These are phyloP conservation scores for Noctua janthina DNA, from an alignment of 2,888 invertebrate species.

Conservation along the genomic window DNA sequence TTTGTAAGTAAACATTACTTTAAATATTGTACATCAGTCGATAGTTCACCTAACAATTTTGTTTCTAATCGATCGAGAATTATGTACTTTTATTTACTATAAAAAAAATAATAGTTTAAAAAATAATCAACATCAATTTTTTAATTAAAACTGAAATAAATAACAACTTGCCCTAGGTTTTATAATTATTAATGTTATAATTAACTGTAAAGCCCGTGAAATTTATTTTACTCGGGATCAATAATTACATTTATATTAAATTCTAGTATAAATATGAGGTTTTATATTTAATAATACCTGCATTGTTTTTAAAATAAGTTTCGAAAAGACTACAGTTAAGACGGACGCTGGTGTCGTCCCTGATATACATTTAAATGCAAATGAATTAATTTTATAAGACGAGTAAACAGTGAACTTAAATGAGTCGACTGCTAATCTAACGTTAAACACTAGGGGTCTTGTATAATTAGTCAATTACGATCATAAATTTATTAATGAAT, in stretches of 20 bases:
- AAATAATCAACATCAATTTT: slow-evolving; percentile 89
- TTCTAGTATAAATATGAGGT: slow-evolving; percentile 90
- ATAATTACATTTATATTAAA: slow-evolving; percentile 89
- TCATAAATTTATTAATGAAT: slow-evolving; percentile 87
- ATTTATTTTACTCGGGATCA: slow-evolving; percentile 86
- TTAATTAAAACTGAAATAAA: slow-evolving; percentile 91
- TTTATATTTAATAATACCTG: slow-evolving; percentile 90
- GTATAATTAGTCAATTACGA: slow-evolving; percentile 91
- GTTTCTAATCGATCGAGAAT: slow-evolving; percentile 89
- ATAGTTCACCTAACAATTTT: slow-evolving; percentile 89
- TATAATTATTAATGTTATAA: slow-evolving; percentile 90
- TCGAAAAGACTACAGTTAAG: slow-evolving; percentile 85
- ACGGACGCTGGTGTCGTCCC: slow-evolving; percentile 76
- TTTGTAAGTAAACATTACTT: slow-evolving; percentile 88
- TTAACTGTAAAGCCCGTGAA: slow-evolving; percentile 90
- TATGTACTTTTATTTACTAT: slow-evolving; percentile 89
- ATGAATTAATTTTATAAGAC: slow-evolving; percentile 80
- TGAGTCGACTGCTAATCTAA: slow-evolving; percentile 84
- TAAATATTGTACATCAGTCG: slow-evolving; percentile 90
- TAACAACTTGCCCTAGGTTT: slow-evolving; percentile 91
- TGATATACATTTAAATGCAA: slow-evolving; percentile 86
- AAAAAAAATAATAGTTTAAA: slow-evolving; percentile 86
- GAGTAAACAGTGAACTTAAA: slow-evolving; percentile 85
- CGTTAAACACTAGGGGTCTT: slow-evolving; percentile 86
- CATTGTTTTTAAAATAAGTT: slow-evolving; percentile 89